A percentile compares a stretch with the other conserved stretches of the same genome.
phyloP scores from a whole-genome alignment of 2,113 vertebrate genomes.

The Eurypyga helias region DNA sequence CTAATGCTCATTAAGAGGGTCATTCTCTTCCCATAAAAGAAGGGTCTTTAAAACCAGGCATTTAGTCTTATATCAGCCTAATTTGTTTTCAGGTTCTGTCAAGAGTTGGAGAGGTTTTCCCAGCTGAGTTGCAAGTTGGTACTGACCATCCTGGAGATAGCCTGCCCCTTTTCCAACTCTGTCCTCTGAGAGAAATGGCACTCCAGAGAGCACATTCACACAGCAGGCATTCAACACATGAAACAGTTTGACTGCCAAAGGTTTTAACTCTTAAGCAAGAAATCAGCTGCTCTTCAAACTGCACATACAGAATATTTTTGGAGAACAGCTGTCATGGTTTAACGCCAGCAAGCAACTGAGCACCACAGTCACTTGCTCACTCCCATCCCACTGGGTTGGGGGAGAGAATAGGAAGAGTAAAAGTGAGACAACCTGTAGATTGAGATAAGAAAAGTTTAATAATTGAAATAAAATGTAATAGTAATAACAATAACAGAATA shows the following conservation, averaged over 20 bases:
- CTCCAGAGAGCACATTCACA: neutral
- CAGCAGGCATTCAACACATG: neutral
- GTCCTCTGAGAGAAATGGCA: neutral
- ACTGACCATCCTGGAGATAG: neutral
- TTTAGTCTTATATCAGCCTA: neutral
- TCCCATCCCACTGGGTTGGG: no score
- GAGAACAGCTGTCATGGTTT: neutral
- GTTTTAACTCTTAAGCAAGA: neutral
- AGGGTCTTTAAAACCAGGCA: neutral
- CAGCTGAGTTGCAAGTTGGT: neutral
- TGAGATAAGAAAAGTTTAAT: no score
- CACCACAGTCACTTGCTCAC: no score
- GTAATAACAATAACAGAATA: no score
- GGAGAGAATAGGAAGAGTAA: no score
- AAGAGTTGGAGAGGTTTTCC: neutral
- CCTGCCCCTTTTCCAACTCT: neutral
- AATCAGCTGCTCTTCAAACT: neutral
- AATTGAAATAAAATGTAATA: no score
- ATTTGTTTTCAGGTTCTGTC: neutral
- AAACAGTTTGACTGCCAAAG: neutral
- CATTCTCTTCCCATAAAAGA: neutral
- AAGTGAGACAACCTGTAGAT: no score
- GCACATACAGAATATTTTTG: neutral
- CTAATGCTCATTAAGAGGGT: neutral
- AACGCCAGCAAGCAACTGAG: no score